phyloP scores from a whole-genome alignment of 2,888 invertebrate species.

The Drosophila quinaria region DNA sequence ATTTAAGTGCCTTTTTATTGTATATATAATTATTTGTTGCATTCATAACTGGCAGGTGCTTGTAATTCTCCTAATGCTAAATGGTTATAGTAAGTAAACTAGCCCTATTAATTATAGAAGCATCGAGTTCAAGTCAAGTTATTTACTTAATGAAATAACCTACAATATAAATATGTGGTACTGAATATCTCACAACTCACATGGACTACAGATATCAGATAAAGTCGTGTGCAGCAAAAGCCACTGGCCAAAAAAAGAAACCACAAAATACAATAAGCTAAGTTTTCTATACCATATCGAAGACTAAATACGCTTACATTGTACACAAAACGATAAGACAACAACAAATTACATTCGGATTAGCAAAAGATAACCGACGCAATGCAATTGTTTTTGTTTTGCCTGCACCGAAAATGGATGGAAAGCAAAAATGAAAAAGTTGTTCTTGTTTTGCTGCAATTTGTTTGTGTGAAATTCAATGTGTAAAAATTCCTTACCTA shows the following conservation, averaged over 20 bases:
- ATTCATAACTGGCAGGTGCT: constrained; percentile 2
- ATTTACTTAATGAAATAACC: neutral
- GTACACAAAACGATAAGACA: too few relatives aligned
- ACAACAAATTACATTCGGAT: too few relatives aligned
- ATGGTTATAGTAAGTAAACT: neutral
- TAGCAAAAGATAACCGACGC: too few relatives aligned
- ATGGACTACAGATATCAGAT: constrained; percentile 36
- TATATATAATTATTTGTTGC: neutral
- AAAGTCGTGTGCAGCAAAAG: constrained; percentile 29
- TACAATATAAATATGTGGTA: neutral
- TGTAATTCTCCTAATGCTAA: neutral
- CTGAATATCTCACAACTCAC: constrained; percentile 22
- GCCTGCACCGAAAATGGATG: too few relatives aligned
- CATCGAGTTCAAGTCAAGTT: neutral
- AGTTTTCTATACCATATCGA: neutral
- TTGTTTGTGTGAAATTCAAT: too few relatives aligned
- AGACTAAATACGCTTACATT: constrained; percentile 8
- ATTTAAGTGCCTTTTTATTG: neutral
- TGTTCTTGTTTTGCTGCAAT: too few relatives aligned
- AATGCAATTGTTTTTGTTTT: too few relatives aligned
- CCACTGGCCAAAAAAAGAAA: constrained; percentile 14
- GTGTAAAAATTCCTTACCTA: too few relatives aligned
- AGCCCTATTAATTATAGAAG: neutral
- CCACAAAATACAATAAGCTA: constrained; percentile 7
- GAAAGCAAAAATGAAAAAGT: too few relatives aligned